Conservation (phyloP, 2,797 vertebrate genomes). For the Balearica regulorum region DNA sequence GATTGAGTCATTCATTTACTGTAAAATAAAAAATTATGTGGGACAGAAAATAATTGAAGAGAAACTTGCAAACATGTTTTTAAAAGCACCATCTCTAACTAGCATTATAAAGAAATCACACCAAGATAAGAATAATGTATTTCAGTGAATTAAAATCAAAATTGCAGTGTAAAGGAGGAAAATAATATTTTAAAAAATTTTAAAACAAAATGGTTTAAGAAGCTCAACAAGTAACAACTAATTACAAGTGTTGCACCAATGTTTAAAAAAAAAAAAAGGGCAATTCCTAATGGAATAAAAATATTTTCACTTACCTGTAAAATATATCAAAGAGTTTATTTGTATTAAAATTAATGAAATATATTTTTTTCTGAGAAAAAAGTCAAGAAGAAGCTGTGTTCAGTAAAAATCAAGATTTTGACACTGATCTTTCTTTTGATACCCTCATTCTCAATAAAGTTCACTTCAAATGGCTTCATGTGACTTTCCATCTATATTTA, state of each 20-base stretch:
- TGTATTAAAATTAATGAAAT: neutral
- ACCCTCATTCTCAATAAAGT: neutral
- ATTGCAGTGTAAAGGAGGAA: neutral
- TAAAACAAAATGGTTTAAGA: neutral
- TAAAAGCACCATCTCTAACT: neutral
- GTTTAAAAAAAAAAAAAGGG: neutral
- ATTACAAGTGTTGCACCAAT: neutral
- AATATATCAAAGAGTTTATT: neutral
- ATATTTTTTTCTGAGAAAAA: neutral
- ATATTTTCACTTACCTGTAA: neutral
- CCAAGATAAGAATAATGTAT: neutral
- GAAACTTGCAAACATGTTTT: neutral
- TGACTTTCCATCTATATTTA: neutral
- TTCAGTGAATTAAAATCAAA: neutral
- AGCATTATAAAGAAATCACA: neutral
- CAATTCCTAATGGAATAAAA: neutral
- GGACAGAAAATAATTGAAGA: neutral
- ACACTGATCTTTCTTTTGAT: neutral
- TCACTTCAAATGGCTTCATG: neutral
- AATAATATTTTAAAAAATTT: neutral
- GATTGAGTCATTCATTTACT: neutral
- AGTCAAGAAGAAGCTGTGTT: neutral
- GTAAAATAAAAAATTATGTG: neutral
- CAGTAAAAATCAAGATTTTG: neutral
- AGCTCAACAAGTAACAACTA: neutral